Evolutionary conservation across 2,797 vertebrate species (phyloP), one percentile per base, ranked within the genome.

Genomic region (Lepus townsendii): DNA sequence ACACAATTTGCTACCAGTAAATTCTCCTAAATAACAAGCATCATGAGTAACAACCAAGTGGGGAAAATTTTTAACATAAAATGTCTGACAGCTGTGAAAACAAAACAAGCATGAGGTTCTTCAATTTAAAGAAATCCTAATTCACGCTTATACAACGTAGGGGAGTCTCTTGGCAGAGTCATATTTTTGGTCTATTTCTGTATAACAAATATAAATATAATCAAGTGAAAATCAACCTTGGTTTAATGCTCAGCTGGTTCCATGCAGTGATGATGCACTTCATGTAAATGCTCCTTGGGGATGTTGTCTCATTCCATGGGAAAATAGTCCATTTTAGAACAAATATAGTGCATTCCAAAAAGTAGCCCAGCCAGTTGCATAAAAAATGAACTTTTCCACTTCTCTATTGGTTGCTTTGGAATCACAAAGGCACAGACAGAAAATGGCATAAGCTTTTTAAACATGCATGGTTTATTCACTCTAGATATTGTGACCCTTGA

Each of bases 11-110:
- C 83, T 95, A 95, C 83, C 87, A 91, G 68, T 95, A 96, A 94
- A 91, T 95, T 96, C 57, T 93, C 77, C 47, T 93, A 92, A 91
- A 95, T 96, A 96, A 95, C 94, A 93, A 91, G 38, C 24, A 76
- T 47, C 13, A 62, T 89, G 82, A 91, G 88, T 83, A 93, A 87
- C 54, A 78, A 93, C 54, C 35, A 60, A 72, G 68, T 95, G 72
- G 73, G 75, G 71, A 22, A 54, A 92, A 85, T 24, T 19, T 87
- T 93, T 68, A 68, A 69, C 68, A 72, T 73, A 65, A 76, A 93
- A 93, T 88, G 76, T 38, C 30, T 65, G 80, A 95, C 92, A 97
- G 85, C 76, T 92, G 68, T 90, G 57, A 89, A 96, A 93, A 83
- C 63, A 94, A 97, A 95, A 91, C 91, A 97, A 96, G 73, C 27